Conservation (phyloP, 2,888 invertebrate genomes). For the Rhagium mordax region DNA sequence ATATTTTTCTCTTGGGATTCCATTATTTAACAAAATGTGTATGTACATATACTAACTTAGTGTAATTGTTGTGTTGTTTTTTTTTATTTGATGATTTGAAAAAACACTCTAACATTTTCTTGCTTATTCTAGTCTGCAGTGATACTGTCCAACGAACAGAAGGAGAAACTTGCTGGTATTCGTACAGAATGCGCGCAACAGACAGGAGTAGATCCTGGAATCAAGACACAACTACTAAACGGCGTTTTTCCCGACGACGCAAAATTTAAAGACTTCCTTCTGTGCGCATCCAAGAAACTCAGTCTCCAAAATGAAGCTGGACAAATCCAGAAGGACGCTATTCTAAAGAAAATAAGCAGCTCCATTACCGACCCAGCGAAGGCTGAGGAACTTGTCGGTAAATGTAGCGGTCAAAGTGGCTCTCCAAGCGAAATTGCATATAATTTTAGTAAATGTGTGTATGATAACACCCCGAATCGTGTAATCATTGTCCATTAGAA, state of each 20-base stretch:
- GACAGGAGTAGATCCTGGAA: conserved; percentile 42
- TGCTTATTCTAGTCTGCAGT: background rate
- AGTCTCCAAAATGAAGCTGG: conserved; percentile 56
- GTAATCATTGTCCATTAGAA: background rate
- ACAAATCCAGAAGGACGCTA: conserved; percentile 44
- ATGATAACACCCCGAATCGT: background rate
- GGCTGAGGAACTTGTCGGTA: background rate
- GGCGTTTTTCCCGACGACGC: conserved; percentile 51
- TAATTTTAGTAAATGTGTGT: background rate
- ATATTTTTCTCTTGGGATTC: too few relatives aligned
- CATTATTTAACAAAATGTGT: too few relatives aligned
- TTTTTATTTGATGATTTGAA: too few relatives aligned
- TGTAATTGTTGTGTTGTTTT: too few relatives aligned
- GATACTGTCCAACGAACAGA: conserved; percentile 53
- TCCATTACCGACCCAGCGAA: conserved; percentile 16
- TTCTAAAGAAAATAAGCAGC: conserved; percentile 45
- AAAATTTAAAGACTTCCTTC: conserved; percentile 49
- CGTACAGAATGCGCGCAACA: conserved; percentile 46
- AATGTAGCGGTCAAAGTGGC: background rate
- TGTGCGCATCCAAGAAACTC: conserved; percentile 53
- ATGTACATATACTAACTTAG: too few relatives aligned
- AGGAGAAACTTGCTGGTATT: conserved; percentile 45
- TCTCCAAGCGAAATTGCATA: background rate
- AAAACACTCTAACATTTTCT: background rate
- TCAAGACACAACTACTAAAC: conserved; percentile 45